These are phyloP conservation scores for Agonopterix subpropinquella DNA, from an alignment of 2,888 invertebrate species.

Conservation along the genomic window DNA sequence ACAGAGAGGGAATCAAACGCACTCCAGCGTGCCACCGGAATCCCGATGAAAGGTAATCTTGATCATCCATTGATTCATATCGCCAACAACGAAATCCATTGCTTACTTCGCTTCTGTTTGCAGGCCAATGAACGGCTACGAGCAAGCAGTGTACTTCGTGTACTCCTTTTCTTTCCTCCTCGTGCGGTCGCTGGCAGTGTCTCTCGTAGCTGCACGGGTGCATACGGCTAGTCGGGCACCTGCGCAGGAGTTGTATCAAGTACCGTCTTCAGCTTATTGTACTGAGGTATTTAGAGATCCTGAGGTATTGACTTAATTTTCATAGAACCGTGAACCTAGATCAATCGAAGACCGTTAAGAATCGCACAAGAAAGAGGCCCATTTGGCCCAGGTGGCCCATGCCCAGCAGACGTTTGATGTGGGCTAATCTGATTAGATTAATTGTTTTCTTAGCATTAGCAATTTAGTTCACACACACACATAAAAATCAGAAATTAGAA, in stretches of 20 bases:
- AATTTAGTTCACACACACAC: too few species aligned
- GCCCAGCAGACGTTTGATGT: too few species aligned
- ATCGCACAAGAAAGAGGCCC: too few species aligned
- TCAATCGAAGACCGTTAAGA: too few species aligned
- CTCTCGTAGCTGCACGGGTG: constrained; percentile 71
- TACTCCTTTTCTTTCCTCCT: constrained; percentile 80
- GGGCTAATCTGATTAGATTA: too few species aligned
- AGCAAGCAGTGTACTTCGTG: constrained; percentile 77
- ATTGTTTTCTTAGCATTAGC: too few species aligned
- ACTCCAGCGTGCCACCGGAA: constrained; percentile 24
- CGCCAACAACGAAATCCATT: neutral
- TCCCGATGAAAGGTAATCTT: constrained; percentile 18
- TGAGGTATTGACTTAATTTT: neutral
- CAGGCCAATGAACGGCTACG: constrained; percentile 49
- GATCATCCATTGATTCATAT: neutral
- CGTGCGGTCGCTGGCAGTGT: constrained; percentile 74
- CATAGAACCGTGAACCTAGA: too few species aligned
- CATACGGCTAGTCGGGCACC: constrained; percentile 73
- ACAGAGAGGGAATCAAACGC: constrained; percentile 34
- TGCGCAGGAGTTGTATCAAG: constrained; percentile 73
- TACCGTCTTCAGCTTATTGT: constrained; percentile 74
- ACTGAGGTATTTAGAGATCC: constrained; percentile 62
- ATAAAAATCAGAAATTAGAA: too few species aligned
- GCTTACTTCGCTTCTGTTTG: constrained; percentile 8
- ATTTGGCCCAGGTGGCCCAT: too few species aligned